Evolutionary conservation across 2,888 invertebrate genomes (phyloP), one percentile per base, ranked within the genome.

Genomic region (Lacanobia oleracea): DNA sequence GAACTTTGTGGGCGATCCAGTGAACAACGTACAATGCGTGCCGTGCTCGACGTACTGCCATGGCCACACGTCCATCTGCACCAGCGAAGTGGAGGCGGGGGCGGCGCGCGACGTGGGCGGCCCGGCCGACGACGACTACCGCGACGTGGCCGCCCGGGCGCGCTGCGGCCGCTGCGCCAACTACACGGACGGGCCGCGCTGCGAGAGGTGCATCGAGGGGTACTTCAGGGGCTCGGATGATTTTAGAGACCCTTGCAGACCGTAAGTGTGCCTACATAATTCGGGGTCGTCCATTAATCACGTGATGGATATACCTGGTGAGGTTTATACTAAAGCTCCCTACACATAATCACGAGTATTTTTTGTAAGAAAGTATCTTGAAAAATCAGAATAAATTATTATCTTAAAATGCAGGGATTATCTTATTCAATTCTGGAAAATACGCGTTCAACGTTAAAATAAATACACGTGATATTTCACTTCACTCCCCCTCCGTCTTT

Each of bases 1-100:
- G 0, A 96, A 98, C 70, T 99, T 97, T 94, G 99, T 99, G 40
- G 99, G 99, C 14, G 98, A 99, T 93, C 99, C 99, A 0, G 97
- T 97, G 45, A 98, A 98, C 89, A 98, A 98, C 54, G 98, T 97
- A 0, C 97, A 97, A 81, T 99, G 99, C 90, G 97, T 98, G 54
- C 98, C 99, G 0, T 99, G 99, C 89, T 95, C 97, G 1, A 98
- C 98, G 79, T 98, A 98, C 93, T 99, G 99, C 88, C 97, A 99
- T 93, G 98, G 98, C 0, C 99, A 99, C 92, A 98, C 98, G 2
- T 96, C 97, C 50, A 97, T 98, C 65, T 99, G 99, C 88, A 97
- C 98, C 33, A 97, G 96, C 84, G 97, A 97, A 82, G 95, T 96
- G 60, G 96, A 96, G 68, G 91, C 93, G 1, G 85, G 94, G 6